Percentiles rank a stretch among this genome's conserved stretches.
These are phyloP conservation scores for Eonycteris spelaea DNA, from an alignment of 2,113 vertebrate species.

Conservation along the genomic window DNA sequence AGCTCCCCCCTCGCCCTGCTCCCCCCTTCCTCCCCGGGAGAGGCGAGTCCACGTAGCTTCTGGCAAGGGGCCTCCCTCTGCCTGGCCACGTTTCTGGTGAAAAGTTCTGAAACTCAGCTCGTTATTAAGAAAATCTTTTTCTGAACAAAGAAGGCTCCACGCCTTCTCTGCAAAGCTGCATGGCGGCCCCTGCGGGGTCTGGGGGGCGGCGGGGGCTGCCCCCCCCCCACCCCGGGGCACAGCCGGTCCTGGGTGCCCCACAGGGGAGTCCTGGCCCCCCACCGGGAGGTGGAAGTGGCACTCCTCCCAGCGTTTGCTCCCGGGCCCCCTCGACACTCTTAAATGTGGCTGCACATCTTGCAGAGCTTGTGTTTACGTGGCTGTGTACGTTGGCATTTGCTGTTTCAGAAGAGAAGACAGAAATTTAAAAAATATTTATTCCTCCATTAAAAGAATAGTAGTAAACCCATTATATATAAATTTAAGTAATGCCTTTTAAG, in stretches of 20 bases:
- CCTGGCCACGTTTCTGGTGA: background rate
- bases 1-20: background rate
- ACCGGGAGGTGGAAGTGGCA: fast-evolving
- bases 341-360: background rate
- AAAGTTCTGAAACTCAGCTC: background rate
- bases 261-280: no score
- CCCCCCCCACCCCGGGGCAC: no score
- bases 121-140: background rate
- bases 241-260: background rate
- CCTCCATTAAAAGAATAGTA: background rate
- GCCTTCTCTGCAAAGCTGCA: background rate
- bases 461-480: background rate
- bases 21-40: no score
- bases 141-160: background rate
- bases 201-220: no score
- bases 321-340: no score
- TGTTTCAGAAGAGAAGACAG: background rate
- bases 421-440: background rate
- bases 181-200: background rate
- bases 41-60: background rate
- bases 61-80: background rate
- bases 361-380: no score
- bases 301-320: background rate
- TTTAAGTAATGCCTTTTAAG: background rate
- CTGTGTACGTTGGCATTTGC: fast-evolving